Evolutionary conservation across 2,113 vertebrate species (phyloP).

Genomic region (Petromus typicus): DNA sequence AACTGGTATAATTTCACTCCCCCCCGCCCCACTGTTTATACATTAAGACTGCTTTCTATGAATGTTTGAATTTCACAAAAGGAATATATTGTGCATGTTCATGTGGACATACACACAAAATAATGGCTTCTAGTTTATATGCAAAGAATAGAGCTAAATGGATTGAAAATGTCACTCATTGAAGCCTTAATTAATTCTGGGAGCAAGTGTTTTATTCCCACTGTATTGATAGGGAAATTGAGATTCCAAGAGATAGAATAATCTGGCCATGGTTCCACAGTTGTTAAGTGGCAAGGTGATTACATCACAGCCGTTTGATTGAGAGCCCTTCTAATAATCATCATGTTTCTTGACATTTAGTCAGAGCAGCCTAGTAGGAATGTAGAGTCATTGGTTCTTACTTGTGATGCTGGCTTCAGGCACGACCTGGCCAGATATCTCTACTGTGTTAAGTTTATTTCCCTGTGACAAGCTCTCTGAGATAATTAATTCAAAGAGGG

Average conservation of each 20-base stretch:
- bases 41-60: background rate
- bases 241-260: background rate
- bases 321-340: background rate
- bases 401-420: background rate
- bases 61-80: slow-evolving; percentile 27
- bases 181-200: background rate
- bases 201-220: background rate
- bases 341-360: background rate
- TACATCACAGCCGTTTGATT: slow-evolving; percentile 4
- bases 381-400: background rate
- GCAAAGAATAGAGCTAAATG: background rate
- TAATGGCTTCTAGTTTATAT: background rate
- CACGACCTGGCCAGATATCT: background rate
- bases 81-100: background rate
- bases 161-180: background rate
- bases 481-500: background rate
- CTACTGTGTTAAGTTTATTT: background rate
- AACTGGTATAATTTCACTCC: background rate
- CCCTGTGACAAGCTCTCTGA: background rate
- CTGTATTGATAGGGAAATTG: slow-evolving; percentile 23
- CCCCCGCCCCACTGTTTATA: background rate
- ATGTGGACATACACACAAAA: background rate
- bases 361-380: background rate
- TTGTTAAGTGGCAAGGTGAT: background rate
- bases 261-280: background rate